Conservation (phyloP, 2,113 vertebrate species). For the Globicephala melas region DNA sequence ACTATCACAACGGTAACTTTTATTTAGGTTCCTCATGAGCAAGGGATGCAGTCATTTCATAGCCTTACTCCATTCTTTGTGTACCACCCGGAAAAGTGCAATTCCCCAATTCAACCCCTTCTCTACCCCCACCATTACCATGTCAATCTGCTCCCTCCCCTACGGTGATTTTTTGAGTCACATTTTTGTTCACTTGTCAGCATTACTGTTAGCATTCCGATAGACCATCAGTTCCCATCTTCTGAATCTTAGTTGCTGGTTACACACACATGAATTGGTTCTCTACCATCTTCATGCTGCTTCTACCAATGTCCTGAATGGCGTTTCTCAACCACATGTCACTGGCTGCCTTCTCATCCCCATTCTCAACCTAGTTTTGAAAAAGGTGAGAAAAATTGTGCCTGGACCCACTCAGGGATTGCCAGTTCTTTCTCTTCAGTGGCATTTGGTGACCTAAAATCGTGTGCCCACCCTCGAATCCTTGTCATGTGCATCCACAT, state of each 20-base stretch:
- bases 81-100: neutral
- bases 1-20: neutral
- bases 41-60: neutral
- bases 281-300: neutral
- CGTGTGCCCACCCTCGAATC: neutral
- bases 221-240: no score
- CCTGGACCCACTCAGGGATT: neutral
- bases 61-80: neutral
- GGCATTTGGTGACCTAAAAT: neutral
- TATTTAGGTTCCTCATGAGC: neutral
- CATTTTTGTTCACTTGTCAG: neutral
- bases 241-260: neutral
- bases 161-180: neutral
- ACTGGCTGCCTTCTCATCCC: neutral
- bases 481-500: neutral
- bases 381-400: neutral
- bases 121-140: no score
- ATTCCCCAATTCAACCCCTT: neutral
- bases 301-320: neutral
- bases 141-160: neutral
- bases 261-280: neutral
- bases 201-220: neutral
- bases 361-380: neutral
- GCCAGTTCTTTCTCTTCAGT: neutral
- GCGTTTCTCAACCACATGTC: neutral